Evolutionary conservation across 1,140 invertebrate genomes (phyloP).

Genomic region (Caenorhabditis inopinata): DNA sequence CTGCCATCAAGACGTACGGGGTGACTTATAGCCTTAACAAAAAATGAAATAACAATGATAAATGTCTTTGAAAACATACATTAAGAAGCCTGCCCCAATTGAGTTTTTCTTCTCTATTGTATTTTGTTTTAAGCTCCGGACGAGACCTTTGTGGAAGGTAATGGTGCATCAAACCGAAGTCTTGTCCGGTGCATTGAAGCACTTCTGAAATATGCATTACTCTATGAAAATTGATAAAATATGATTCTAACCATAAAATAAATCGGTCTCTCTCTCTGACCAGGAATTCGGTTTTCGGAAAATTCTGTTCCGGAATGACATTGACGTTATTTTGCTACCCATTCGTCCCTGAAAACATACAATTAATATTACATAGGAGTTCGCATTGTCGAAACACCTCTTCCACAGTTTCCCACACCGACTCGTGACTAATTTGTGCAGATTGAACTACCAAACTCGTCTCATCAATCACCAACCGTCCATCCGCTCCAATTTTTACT

Average conservation of each 20-base stretch:
- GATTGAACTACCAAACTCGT: conserved; percentile 23
- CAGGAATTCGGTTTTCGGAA: conserved; percentile 32
- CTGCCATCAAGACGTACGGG: background rate
- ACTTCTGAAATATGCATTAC: conserved; percentile 23
- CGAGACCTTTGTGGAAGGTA: conserved; percentile 35
- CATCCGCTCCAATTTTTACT: conserved; percentile 42
- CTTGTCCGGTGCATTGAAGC: conserved; percentile 41
- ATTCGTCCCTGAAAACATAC: conserved; percentile 26
- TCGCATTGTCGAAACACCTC: too few species aligned
- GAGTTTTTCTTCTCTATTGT: conserved; percentile 33
- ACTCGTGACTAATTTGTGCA: background rate
- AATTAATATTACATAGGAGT: too few species aligned
- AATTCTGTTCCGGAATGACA: conserved; percentile 30
- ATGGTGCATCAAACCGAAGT: conserved; percentile 45
- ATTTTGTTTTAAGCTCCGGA: conserved; percentile 38
- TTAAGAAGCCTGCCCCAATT: conserved; percentile 35
- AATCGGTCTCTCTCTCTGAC: conserved; percentile 42
- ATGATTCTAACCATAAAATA: conserved; percentile 35
- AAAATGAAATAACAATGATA: background rate
- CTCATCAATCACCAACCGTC: conserved; percentile 31
- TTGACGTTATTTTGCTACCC: conserved; percentile 30
- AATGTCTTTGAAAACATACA: background rate
- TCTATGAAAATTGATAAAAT: background rate
- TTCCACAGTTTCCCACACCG: conserved; percentile 38
- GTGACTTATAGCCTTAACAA: background rate